These are phyloP conservation scores for Lindbergichthys nudifrons DNA, from an alignment of 2,797 vertebrate genomes.

Conservation along the genomic window DNA sequence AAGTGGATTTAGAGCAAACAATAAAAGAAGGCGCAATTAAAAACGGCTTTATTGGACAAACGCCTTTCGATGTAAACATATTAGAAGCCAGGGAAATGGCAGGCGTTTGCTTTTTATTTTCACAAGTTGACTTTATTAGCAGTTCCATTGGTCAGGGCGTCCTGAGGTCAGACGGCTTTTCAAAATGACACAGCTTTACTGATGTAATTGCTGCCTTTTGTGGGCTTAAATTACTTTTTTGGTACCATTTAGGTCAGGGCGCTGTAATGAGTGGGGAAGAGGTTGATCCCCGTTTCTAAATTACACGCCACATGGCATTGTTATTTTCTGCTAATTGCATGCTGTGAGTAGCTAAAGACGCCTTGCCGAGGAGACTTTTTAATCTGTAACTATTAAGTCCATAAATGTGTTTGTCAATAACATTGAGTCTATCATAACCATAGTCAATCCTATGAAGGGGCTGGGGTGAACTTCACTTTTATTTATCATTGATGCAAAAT, in stretches of 20 bases:
- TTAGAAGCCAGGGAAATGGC: conserved; percentile 47
- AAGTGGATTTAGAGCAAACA: conserved; percentile 79
- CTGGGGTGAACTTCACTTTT: conserved; percentile 13
- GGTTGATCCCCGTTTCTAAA: conserved; percentile 77
- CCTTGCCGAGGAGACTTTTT: conserved; percentile 68
- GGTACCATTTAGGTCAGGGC: conserved; percentile 68
- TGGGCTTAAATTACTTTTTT: conserved; percentile 69
- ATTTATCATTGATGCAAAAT: conserved; percentile 32
- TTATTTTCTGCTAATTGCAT: conserved; percentile 80
- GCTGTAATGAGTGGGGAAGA: conserved; percentile 61
- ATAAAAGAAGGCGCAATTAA: conserved; percentile 72
- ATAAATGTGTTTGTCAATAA: conserved; percentile 55
- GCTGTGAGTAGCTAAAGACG: conserved; percentile 64
- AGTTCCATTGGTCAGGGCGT: conserved; percentile 34
- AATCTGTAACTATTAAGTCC: conserved; percentile 66
- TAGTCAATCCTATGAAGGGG: conserved; percentile 18
- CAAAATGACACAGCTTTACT: conserved; percentile 36
- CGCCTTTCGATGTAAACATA: conserved; percentile 66
- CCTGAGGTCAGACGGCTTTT: conserved; percentile 56
- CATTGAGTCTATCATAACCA: conserved; percentile 19
- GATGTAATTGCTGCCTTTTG: conserved; percentile 29
- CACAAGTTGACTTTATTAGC: conserved; percentile 52
- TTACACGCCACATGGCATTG: conserved; percentile 80
- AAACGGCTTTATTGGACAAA: conserved; percentile 76
- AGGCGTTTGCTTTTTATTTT: conserved; percentile 19